Percentiles rank a stretch among this genome's conserved stretches.
phyloP scores from a whole-genome alignment of 2,888 invertebrate genomes.

The Apamea anceps region DNA sequence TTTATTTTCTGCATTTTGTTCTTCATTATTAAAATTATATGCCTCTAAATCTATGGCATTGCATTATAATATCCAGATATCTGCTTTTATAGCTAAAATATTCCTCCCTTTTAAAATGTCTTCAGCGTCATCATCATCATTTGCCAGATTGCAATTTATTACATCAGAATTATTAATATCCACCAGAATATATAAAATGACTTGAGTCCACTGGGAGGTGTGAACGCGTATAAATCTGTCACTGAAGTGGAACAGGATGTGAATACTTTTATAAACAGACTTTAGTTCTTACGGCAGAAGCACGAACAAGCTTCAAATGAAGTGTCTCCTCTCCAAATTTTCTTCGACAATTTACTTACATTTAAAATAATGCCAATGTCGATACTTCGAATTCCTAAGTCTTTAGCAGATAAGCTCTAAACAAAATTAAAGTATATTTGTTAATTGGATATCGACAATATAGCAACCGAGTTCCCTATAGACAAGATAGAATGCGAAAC shows the following conservation, averaged over 20 bases:
- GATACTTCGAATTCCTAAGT: neutral
- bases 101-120: neutral
- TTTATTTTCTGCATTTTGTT: neutral
- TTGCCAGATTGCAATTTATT: conserved; percentile 25
- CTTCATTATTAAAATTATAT: neutral
- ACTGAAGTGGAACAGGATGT: conserved; percentile 57
- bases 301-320: conserved; percentile 27
- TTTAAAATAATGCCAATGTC: neutral
- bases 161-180: conserved; percentile 33
- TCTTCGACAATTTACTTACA: conserved; percentile 4
- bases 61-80: neutral
- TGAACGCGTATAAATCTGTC: conserved; percentile 61
- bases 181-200: conserved; percentile 28
- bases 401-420: neutral
- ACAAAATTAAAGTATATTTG: neutral
- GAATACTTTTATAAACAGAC: conserved; percentile 49
- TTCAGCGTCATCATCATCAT: neutral
- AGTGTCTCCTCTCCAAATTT: conserved; percentile 45
- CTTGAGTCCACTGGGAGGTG: conserved; percentile 36
- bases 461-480: neutral
- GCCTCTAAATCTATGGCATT: neutral
- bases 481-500: conserved; percentile 17
- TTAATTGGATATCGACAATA: neutral
- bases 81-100: neutral
- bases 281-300: conserved; percentile 22